These are phyloP conservation scores for Cuniculus paca DNA, from an alignment of 2,797 vertebrate species.

Conservation along the genomic window DNA sequence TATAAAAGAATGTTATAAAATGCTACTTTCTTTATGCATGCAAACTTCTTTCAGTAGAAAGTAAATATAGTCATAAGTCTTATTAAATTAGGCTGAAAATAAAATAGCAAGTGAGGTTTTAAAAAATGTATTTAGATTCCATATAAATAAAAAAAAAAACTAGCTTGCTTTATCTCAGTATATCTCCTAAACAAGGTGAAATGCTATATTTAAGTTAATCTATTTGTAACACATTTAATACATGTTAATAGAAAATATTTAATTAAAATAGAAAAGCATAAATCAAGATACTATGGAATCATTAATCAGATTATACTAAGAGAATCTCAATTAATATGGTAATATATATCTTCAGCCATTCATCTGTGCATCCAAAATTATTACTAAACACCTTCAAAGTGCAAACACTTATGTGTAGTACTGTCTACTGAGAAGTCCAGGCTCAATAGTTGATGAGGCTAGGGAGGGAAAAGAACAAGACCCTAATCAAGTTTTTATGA, in stretches of 20 bases:
- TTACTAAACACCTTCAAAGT: background rate
- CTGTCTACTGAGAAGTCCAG: background rate
- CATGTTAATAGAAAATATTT: constrained; percentile 35
- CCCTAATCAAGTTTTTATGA: background rate
- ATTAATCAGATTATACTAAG: background rate
- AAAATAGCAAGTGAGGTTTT: background rate
- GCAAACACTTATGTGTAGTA: background rate
- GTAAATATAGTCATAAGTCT: background rate
- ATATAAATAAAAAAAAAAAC: background rate
- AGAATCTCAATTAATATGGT: background rate
- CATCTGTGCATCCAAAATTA: background rate
- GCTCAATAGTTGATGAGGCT: background rate
- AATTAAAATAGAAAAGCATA: background rate
- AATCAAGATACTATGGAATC: background rate
- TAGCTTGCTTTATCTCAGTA: background rate
- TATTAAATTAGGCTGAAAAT: background rate
- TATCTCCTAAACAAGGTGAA: background rate
- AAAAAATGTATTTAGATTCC: constrained; percentile 10
- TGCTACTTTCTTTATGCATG: background rate
- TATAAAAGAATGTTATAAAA: background rate
- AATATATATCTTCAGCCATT: background rate
- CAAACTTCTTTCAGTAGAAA: background rate
- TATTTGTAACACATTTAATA: background rate
- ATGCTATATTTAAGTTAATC: background rate
- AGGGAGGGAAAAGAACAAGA: background rate